A percentile compares a stretch with the other conserved stretches of the same genome.
Conservation (phyloP, 2,888 invertebrate species). For the Euphydryas editha region DNA sequence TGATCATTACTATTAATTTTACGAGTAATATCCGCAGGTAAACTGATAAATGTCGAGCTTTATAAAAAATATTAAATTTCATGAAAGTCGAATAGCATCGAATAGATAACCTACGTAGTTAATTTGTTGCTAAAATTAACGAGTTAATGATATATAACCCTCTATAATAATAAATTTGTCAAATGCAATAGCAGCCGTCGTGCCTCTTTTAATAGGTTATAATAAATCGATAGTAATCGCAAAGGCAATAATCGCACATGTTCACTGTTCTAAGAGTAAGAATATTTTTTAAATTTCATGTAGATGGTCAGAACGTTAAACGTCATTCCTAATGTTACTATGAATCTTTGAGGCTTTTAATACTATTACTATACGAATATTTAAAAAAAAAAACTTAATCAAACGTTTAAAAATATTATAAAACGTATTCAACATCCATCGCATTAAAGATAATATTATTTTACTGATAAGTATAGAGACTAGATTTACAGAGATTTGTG, state of each 20-base stretch:
- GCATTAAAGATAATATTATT: conserved; percentile 58
- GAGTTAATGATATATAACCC: conserved; percentile 12
- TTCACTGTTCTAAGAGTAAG: conserved; percentile 19
- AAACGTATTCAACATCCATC: conserved; percentile 55
- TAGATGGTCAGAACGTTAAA: conserved; percentile 15
- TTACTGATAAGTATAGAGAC: conserved; percentile 65
- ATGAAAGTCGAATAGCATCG: conserved; percentile 12
- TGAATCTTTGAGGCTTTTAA: conserved; percentile 27
- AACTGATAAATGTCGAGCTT: conserved; percentile 6
- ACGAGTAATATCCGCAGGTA: not conserved
- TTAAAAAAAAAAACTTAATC: conserved; percentile 1
- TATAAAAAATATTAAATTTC: not conserved
- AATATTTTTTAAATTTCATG: conserved; percentile 19
- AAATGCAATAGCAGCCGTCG: conserved; percentile 67
- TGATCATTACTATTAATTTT: not conserved
- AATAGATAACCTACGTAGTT: conserved; percentile 3
- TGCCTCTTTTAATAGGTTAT: conserved; percentile 69
- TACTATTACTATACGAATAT: conserved; percentile 24
- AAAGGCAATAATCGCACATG: conserved; percentile 38
- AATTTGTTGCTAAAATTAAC: conserved; percentile 12
- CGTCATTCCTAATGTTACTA: conserved; percentile 22
- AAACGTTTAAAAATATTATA: conserved; percentile 10
- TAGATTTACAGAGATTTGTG: conserved; percentile 81
- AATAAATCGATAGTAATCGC: conserved; percentile 35
- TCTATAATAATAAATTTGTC: conserved; percentile 14